phyloP scores from a whole-genome alignment of 2,797 vertebrate species.

The Alfaro cultratus region DNA sequence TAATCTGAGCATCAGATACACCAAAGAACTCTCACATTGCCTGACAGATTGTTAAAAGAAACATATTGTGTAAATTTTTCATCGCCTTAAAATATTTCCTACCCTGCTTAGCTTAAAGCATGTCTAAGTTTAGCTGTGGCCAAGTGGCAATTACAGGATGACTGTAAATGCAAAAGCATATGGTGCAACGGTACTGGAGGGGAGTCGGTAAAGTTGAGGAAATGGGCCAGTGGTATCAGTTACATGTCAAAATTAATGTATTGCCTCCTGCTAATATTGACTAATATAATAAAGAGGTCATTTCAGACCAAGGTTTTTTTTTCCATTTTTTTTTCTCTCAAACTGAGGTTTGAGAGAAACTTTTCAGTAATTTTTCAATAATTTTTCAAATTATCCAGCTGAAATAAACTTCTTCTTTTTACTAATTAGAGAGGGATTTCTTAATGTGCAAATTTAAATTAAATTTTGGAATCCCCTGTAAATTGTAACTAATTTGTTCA shows the following conservation, averaged over 20 bases:
- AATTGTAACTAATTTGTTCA: background rate
- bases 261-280: constrained; percentile 7
- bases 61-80: background rate
- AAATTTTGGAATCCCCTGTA: background rate
- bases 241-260: background rate
- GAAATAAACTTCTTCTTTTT: background rate
- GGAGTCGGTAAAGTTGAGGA: constrained; percentile 2
- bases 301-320: background rate
- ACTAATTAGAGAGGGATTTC: background rate
- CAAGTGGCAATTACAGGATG: constrained; percentile 8
- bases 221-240: constrained; percentile 6
- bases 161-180: constrained; percentile 17
- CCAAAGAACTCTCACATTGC: background rate
- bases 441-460: background rate
- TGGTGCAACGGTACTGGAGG: constrained; percentile 4
- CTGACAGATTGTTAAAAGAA: background rate
- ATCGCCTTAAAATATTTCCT: constrained; percentile 6
- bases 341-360: too few species aligned
- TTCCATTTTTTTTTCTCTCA: too few species aligned
- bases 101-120: background rate
- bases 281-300: background rate
- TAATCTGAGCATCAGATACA: background rate
- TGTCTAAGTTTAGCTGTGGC: constrained; percentile 11
- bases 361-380: too few species aligned
- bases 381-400: too few species aligned